Conservation (phyloP, 2,888 invertebrate genomes). For the Lepas anatifera region DNA sequence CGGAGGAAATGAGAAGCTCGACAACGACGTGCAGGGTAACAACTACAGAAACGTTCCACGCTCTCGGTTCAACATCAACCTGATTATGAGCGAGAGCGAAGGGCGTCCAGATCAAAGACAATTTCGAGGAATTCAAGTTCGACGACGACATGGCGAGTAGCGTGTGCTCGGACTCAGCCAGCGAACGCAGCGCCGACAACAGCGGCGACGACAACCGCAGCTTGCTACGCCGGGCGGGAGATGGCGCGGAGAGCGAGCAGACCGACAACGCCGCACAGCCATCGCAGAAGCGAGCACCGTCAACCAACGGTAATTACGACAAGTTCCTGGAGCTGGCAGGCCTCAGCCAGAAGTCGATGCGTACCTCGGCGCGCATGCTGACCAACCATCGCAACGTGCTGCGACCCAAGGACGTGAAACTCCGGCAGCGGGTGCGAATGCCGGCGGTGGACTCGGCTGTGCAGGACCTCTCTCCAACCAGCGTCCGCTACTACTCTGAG, state of each 20-base stretch:
- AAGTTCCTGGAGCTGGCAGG: conserved; percentile 66
- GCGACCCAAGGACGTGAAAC: background rate
- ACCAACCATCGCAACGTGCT: background rate
- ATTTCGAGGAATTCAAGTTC: conserved; percentile 66
- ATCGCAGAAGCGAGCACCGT: no score
- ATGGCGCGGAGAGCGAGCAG: conserved; percentile 4
- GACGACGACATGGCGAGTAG: conserved; percentile 44
- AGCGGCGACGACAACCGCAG: background rate
- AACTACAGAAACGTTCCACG: conserved; percentile 36
- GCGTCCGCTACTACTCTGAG: background rate
- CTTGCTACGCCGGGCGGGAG: background rate
- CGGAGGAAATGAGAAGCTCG: background rate
- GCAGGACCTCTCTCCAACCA: background rate
- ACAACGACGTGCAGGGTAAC: background rate
- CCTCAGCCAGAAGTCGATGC: conserved; percentile 61
- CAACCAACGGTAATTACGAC: conserved; percentile 43
- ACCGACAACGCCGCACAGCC: no score
- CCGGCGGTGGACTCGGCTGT: background rate
- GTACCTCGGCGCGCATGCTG: background rate
- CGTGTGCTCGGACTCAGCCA: background rate
- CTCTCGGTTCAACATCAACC: conserved; percentile 22
- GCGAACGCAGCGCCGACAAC: conserved; percentile 16
- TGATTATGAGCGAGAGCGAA: conserved; percentile 43
- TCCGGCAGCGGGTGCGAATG: background rate
- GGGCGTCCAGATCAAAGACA: conserved; percentile 54